Evolutionary conservation across 30 jellyfish, hydroid and myxozoan species (phyloP), one percentile per base, ranked within the genome.

Genomic region (Euphysa ruthae): DNA sequence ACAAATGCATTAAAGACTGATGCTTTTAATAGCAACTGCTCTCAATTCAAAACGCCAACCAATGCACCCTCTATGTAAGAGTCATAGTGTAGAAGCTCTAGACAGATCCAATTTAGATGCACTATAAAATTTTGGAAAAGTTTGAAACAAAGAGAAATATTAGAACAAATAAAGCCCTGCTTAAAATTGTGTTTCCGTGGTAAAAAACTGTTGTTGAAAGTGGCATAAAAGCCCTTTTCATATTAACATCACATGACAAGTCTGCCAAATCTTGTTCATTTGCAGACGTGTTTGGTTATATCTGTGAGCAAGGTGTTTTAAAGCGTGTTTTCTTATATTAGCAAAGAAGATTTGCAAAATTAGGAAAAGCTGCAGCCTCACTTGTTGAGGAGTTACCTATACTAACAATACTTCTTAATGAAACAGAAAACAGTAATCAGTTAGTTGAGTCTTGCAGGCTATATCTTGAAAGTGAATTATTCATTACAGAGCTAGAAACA

Each of bases 1-100:
- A n/a, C n/a, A n/a, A n/a, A n/a, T n/a, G n/a, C n/a, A n/a, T n/a
- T n/a, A n/a, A n/a, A n/a, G n/a, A n/a, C n/a, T n/a, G n/a, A n/a
- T n/a, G n/a, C n/a, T n/a, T n/a, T n/a, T n/a, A n/a, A 51, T 51
- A 12, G 12, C 64, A 12, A 12, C 6, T 7, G 13, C 25, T 8
- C 64, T 51, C 21, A 29, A 29, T 7, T 51, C 64, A 7, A 51
- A 51, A 12, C 64, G 21, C 25, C 13, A 51, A 7, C 64, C 64
- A 19, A 51, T 51, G 26, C 64, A 51, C 25, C 24, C 21, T 8
- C 24, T 51, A 12, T 51, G 64, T 29, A 51, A 51, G 21, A 51
- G 64, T 19, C 64, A 51, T 29, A 51, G 32, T 19, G 64, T 51
- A 8, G 64, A 51, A 51, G 64, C 64, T 51, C 24, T 51, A 51